phyloP scores from a whole-genome alignment of 2,113 vertebrate species.

The Tragelaphus scriptus region DNA sequence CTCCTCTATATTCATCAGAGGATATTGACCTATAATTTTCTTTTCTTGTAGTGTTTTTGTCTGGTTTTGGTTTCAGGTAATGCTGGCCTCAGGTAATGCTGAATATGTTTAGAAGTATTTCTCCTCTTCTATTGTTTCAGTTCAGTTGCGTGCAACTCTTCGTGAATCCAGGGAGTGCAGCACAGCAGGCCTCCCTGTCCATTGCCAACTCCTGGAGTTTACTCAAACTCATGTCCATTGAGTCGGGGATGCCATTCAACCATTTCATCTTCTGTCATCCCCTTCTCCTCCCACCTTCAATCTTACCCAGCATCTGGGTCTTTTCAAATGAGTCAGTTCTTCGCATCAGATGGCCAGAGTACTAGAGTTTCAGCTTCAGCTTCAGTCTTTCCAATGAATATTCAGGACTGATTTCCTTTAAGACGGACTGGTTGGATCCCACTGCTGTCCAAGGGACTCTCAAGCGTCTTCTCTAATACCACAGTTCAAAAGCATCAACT shows the following conservation, averaged over 20 bases:
- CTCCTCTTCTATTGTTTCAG: not conserved
- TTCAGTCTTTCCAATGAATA: not conserved
- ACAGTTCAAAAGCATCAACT: not conserved
- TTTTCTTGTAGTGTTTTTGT: not conserved
- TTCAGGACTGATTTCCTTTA: not conserved
- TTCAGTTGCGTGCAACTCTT: not conserved
- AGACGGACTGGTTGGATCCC: not conserved
- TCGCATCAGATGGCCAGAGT: not conserved
- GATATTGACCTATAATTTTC: not conserved
- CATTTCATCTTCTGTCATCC: not conserved
- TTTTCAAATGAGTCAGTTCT: not conserved
- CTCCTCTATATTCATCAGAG: not conserved
- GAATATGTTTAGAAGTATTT: not conserved
- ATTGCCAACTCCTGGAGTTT: not conserved
- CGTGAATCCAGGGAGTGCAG: not conserved
- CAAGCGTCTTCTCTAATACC: not conserved
- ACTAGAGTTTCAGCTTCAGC: not conserved
- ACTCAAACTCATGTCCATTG: not conserved
- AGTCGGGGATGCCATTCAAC: not conserved
- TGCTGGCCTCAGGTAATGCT: not conserved
- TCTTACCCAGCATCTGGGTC: not conserved
- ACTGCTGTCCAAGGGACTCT: not conserved
- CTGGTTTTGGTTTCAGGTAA: not conserved
- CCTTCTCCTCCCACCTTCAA: not conserved
- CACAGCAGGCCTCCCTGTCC: not conserved